phyloP scores from a whole-genome alignment of 2,888 invertebrate genomes.

The Eristalis tenax region DNA sequence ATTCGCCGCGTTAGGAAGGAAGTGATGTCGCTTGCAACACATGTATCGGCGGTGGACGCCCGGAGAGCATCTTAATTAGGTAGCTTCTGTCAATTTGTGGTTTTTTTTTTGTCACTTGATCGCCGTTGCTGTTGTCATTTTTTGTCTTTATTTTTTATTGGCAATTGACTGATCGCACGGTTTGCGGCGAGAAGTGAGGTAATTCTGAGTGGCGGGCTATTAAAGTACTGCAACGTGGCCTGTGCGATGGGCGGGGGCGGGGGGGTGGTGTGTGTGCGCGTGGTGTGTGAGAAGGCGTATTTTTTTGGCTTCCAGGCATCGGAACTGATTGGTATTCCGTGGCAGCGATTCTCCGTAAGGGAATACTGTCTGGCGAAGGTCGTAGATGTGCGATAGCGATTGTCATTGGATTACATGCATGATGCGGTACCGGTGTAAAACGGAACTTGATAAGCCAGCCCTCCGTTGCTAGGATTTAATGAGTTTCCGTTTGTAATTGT shows the following conservation, averaged over 20 bases:
- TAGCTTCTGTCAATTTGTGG: conserved; percentile 38
- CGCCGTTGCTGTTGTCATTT: background rate
- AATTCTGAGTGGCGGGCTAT: conserved; percentile 48
- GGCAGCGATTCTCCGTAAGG: conserved; percentile 19
- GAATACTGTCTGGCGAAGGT: conserved; percentile 45
- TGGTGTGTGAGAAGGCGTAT: background rate
- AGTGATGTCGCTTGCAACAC: conserved; percentile 51
- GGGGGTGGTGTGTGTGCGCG: background rate
- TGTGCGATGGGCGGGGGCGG: background rate
- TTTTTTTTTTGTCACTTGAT: background rate
- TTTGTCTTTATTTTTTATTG: conserved; percentile 25
- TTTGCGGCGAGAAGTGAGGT: conserved; percentile 31
- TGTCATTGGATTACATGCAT: conserved; percentile 37
- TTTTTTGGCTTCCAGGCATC: conserved; percentile 44
- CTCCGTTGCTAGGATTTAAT: conserved; percentile 35
- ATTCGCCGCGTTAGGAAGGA: conserved; percentile 58
- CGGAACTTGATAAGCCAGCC: conserved; percentile 47
- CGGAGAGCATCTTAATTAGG: conserved; percentile 70
- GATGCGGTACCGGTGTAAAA: conserved; percentile 39
- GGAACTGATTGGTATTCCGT: conserved; percentile 45
- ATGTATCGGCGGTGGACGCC: conserved; percentile 20
- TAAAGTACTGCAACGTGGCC: conserved; percentile 49
- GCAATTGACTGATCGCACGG: conserved; percentile 44
- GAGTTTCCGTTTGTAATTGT: conserved; percentile 31
- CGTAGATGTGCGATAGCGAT: conserved; percentile 60